Base-by-base conservation (phyloP, 2,797 vertebrate species). In the Takifugu ocellatus region DNA sequence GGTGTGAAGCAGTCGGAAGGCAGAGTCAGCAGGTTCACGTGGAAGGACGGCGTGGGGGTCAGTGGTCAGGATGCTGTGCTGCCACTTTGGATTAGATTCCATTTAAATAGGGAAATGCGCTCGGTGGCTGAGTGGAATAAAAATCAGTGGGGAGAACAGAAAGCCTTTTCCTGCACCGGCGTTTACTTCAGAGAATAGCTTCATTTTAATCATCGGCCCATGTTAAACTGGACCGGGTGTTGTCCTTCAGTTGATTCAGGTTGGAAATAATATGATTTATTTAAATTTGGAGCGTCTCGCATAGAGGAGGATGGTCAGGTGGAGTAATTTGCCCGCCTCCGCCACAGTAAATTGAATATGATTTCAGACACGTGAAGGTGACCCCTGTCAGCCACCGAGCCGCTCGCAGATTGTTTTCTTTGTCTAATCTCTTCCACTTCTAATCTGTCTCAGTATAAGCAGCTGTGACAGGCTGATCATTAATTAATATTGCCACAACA, bases 401-500 rank as follows among this genome's bases (percentile, higher is more conserved):
- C 83, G 71, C 85, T 70, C 66, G 65, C 84, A 91, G 89, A 89
- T 82, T 90, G 84, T 87, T 91, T 91, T 90, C 88, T 89, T 89
- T 84, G 87, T 84, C 61, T 77, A 79, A 78, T 89, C 83, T 78
- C 82, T 81, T 68, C 76, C 79, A 80, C 76, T 86, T 86, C 87
- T 90, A 90, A 93, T 91, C 88, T 89, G 70, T 91, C 85, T 92
- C 89, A 83, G 84, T 84, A 89, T 91, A 91, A 91, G 89, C 89
- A 86, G 81, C 86, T 85, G 74, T 87, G 86, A 90, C 90, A 87
- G 84, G 85, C 81, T 87, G 90, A 84, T 77, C 84, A 88, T 90
- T 95, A 92, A 93, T 94, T 94, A 94, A 93, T 93, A 91, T 86
- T 92, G 84, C 90, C 88, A 82, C 90, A 90, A 89, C 88, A 92